These are phyloP conservation scores for Sesamia inferens DNA, from an alignment of 2,888 invertebrate species.

Conservation along the genomic window DNA sequence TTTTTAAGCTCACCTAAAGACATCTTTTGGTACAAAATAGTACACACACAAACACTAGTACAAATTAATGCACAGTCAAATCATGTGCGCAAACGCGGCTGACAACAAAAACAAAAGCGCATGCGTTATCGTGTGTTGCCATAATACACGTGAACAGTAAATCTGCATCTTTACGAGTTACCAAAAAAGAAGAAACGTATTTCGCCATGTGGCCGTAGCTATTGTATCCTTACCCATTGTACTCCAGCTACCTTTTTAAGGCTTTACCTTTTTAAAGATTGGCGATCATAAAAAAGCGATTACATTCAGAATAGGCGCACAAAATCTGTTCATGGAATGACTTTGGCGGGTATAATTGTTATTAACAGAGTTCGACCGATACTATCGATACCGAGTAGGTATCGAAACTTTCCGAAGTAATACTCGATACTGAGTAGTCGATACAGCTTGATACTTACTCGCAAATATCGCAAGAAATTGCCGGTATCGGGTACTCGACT, in stretches of 20 bases:
- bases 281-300: constrained; percentile 82
- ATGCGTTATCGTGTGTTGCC: constrained; percentile 75
- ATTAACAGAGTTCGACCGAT: not conserved
- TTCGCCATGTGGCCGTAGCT: constrained; percentile 82
- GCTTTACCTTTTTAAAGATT: constrained; percentile 81
- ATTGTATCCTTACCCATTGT: constrained; percentile 86
- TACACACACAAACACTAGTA: constrained; percentile 9
- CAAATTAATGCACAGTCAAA: constrained; percentile 36
- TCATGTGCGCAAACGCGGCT: constrained; percentile 46
- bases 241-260: constrained; percentile 79
- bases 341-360: constrained; percentile 60
- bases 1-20: not conserved
- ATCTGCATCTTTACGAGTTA: constrained; percentile 80
- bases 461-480: too few relatives aligned
- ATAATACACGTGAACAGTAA: constrained; percentile 78
- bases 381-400: too few relatives aligned
- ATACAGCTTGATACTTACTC: too few relatives aligned
- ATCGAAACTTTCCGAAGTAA: too few relatives aligned
- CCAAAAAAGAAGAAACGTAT: constrained; percentile 78
- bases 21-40: not conserved
- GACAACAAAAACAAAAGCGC: constrained; percentile 60
- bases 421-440: too few relatives aligned
- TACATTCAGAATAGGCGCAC: constrained; percentile 78
- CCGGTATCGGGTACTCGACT: too few relatives aligned
- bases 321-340: constrained; percentile 79